Conservation (phyloP, 35 echinoderm and acorn worm species). For the Amphiura filiformis region DNA sequence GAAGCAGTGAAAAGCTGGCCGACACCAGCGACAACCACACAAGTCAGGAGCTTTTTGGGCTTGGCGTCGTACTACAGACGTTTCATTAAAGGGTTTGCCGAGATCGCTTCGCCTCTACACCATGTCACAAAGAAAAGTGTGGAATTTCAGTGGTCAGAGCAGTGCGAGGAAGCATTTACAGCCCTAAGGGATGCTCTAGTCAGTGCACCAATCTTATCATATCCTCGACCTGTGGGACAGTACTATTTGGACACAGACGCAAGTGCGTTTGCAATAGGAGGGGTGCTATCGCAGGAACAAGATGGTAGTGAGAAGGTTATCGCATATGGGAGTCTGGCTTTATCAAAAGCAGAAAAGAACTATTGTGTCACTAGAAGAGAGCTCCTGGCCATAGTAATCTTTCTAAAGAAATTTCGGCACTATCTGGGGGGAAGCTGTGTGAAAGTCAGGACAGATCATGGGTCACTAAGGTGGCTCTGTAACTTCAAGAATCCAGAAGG, state of each 20-base stretch:
- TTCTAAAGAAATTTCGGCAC: constrained; percentile 36
- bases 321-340: constrained; percentile 34
- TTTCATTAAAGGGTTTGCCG: constrained; percentile 45
- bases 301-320: constrained; percentile 37
- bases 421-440: constrained; percentile 50
- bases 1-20: constrained; percentile 15
- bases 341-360: constrained; percentile 15
- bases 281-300: constrained; percentile 52
- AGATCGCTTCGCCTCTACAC: constrained; percentile 49
- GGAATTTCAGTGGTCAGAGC: constrained; percentile 27
- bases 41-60: constrained; percentile 37
- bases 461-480: constrained; percentile 34
- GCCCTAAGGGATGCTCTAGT: constrained; percentile 18
- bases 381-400: constrained; percentile 50
- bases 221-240: constrained; percentile 13
- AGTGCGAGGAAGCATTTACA: constrained; percentile 26
- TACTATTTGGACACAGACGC: constrained; percentile 65
- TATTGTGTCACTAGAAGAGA: constrained; percentile 55
- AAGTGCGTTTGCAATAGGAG: constrained; percentile 22
- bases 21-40: neutral
- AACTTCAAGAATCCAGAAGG: constrained; percentile 57
- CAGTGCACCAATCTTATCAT: constrained; percentile 30
- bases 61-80: constrained; percentile 45
- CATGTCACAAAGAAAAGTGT: constrained; percentile 28
- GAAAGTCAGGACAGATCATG: constrained; percentile 50